Evolutionary conservation across 2,113 vertebrate species (phyloP).

Genomic region (Cyrtonyx montezumae): DNA sequence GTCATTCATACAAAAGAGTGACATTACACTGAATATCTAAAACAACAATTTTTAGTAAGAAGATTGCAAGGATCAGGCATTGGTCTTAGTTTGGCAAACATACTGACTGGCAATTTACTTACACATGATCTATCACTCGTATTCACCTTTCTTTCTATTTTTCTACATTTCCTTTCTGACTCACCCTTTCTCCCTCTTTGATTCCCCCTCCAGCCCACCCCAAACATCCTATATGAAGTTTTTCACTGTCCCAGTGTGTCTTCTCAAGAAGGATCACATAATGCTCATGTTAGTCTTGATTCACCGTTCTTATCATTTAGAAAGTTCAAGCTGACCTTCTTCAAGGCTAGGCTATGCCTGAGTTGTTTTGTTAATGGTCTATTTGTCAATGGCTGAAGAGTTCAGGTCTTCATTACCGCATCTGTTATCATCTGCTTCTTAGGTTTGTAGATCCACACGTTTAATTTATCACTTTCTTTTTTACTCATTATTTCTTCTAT

Average conservation of each 20-base stretch:
- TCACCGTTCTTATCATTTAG: not conserved
- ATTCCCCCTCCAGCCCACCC: not conserved
- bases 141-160: not conserved
- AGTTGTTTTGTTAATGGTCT: not conserved
- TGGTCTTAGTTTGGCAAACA: not conserved
- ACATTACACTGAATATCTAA: not conserved
- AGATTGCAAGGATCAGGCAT: not conserved
- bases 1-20: not conserved
- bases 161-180: not conserved
- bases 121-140: fast-evolving
- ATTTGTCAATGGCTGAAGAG: not conserved
- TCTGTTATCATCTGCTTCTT: not conserved
- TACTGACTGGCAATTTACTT: not conserved
- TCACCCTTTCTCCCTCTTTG: not conserved
- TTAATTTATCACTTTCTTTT: not conserved
- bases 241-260: not conserved
- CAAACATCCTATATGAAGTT: not conserved
- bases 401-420: not conserved
- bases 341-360: not conserved
- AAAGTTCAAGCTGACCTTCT: not conserved
- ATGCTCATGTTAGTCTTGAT: not conserved
- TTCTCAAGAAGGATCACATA: not conserved
- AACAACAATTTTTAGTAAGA: not conserved
- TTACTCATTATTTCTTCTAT: not conserved
- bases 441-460: not conserved